A percentile compares a stretch with the other conserved stretches of the same genome.
These are phyloP conservation scores for Litoditis marina DNA, from an alignment of 2,888 invertebrate species.

Conservation along the genomic window DNA sequence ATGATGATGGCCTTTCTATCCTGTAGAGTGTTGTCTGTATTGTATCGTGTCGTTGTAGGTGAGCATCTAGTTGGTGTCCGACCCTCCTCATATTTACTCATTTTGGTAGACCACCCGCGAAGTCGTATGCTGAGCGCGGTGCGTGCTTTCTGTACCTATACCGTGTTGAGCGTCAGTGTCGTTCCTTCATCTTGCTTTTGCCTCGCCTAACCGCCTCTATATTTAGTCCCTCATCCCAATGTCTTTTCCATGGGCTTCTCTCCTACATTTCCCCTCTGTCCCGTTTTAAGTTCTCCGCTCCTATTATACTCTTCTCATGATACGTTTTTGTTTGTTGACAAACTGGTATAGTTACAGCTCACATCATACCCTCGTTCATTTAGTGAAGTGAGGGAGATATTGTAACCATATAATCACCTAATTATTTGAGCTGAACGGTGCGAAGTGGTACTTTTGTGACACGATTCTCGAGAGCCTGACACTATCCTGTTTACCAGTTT, in stretches of 20 bases:
- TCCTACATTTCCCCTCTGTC: slow-evolving; percentile 8
- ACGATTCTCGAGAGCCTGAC: too few relatives aligned
- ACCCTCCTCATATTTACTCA: neutral
- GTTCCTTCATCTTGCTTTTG: neutral
- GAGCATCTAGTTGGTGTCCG: neutral
- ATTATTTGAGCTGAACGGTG: too few relatives aligned
- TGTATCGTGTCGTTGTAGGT: neutral
- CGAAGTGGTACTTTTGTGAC: too few relatives aligned
- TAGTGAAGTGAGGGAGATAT: neutral
- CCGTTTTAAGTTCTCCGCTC: neutral
- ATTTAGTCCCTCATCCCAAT: neutral
- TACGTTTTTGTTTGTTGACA: neutral
- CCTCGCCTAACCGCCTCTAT: neutral
- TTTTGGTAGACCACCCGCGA: slow-evolving; percentile 2
- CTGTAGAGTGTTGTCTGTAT: neutral
- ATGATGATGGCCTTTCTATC: neutral
- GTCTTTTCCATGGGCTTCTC: neutral
- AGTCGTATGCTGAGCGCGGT: neutral
- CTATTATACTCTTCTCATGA: neutral
- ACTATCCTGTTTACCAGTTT: too few relatives aligned
- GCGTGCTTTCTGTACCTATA: neutral
- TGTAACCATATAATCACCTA: slow-evolving; percentile 1
- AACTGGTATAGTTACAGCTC: slow-evolving; percentile 1
- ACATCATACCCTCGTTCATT: neutral
- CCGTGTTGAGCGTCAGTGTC: neutral